phyloP scores from a whole-genome alignment of 2,797 vertebrate genomes.

The Propithecus perrieri region DNA sequence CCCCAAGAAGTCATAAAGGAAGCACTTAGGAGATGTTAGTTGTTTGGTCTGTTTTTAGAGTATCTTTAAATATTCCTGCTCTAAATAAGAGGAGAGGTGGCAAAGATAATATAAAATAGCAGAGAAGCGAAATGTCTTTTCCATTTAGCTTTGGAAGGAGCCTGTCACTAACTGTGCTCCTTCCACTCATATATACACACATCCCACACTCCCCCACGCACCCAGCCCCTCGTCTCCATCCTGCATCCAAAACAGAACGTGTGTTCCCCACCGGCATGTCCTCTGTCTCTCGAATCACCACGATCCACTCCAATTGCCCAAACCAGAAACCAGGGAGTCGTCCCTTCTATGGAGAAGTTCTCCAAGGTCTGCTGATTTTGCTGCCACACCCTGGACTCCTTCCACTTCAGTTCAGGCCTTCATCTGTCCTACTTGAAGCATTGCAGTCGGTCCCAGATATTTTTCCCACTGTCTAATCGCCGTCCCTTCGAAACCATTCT shows the following conservation, averaged over 20 bases:
- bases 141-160: not conserved
- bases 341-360: not conserved
- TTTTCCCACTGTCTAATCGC: not conserved
- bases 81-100: not conserved
- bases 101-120: not conserved
- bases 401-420: not conserved
- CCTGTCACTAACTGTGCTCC: not conserved
- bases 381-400: not conserved
- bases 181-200: not conserved
- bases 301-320: not conserved
- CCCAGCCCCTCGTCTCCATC: not conserved
- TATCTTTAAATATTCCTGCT: conserved; percentile 23
- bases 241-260: not conserved
- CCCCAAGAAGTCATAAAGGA: conserved; percentile 33
- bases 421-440: not conserved
- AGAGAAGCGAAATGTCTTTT: not conserved
- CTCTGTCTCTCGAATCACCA: not conserved
- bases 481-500: not conserved
- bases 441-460: not conserved
- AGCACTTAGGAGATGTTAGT: not conserved
- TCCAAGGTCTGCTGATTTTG: not conserved
- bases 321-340: not conserved
- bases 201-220: not conserved
- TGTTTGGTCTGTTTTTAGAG: conserved; percentile 2
- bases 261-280: not conserved